Base-by-base conservation (phyloP, 2,113 vertebrate species). In the Emydura subglobosa region DNA sequence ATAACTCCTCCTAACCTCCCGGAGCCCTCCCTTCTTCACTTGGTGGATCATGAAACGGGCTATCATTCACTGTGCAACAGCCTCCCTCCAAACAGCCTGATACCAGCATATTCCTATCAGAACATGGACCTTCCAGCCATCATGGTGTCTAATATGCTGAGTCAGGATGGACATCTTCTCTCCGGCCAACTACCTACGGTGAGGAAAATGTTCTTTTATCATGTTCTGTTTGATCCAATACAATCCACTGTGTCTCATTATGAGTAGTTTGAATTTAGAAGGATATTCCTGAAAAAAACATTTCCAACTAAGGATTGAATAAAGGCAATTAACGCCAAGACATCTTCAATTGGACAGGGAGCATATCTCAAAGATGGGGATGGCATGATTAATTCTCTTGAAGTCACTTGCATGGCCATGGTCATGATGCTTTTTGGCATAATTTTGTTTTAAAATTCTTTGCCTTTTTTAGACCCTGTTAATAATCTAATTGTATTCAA, bases 141-240 rank as follows among this genome's bases (percentile, higher is more conserved):
- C 97, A 99, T 99, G 99, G 99, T 99, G 96, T 99, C 99, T 95
- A 99, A 99, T 98, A 99, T 99, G 99, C 93, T 99, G 97, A 99
- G 99, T 49, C 99, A 99, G 98, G 99, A 99, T 10, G 98, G 99
- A 83, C 99, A 99, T 96, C 99, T 99, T 68, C 99, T 99, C 54
- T 99, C 99, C 86, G 98, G 99, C 97, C 99, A 99, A 96, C 99
- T 99, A 97, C 99, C 99, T 96, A 99, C 99, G 96, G 99, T 99
- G 98, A 99, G 99, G 99, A 94, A 39, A 42, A 39, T 44, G 80
- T 83, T 86, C 27, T 82, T 1, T 5, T 83, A 1, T 2, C 55
- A 0, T 5, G 34, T 54, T 29, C 2, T 1, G 39, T 31, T 0
- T 4, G 51, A 11, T 8, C 50, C 19, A 21, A 0, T 0, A 16